Percentiles rank a stretch among this genome's conserved stretches.
Evolutionary conservation across 2,797 vertebrate genomes (phyloP).

Genomic region (Hoplostethus mediterraneus): DNA sequence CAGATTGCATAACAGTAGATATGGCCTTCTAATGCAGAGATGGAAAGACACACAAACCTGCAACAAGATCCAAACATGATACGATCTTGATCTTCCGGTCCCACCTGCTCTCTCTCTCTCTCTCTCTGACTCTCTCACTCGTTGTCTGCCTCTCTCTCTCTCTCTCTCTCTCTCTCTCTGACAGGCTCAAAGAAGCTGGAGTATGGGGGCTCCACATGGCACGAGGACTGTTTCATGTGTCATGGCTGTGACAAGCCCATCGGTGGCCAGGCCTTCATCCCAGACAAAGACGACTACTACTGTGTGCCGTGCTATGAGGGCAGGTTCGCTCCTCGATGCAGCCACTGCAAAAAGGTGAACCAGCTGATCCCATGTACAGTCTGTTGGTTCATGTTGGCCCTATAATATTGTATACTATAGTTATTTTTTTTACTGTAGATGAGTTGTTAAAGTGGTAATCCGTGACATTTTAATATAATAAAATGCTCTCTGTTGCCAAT

Average conservation of each 20-base stretch:
- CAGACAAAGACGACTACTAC: constrained; percentile 91
- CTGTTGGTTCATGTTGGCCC: background rate
- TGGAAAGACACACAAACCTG: constrained; percentile 13
- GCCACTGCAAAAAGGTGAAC: constrained; percentile 93
- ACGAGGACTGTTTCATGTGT: constrained; percentile 94
- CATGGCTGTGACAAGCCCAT: constrained; percentile 93
- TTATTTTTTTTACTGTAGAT: background rate
- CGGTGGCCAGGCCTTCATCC: constrained; percentile 92
- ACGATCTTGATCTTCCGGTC: no score
- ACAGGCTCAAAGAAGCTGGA: constrained; percentile 94
- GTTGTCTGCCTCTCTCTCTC: background rate
- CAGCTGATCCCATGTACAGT: background rate
- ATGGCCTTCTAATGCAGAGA: constrained; percentile 3
- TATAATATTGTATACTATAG: background rate
- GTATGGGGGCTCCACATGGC: constrained; percentile 91
- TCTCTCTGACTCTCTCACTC: background rate
- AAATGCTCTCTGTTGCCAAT: no score
- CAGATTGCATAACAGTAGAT: constrained; percentile 17
- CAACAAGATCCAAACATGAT: background rate
- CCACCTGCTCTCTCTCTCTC: background rate
- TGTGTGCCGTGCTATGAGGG: constrained; percentile 95
- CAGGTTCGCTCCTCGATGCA: constrained; percentile 92
- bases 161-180: background rate
- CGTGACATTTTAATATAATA: no score
- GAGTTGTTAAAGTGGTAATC: background rate